Evolutionary conservation across 2,113 vertebrate genomes (phyloP).

Genomic region (Riparia riparia): DNA sequence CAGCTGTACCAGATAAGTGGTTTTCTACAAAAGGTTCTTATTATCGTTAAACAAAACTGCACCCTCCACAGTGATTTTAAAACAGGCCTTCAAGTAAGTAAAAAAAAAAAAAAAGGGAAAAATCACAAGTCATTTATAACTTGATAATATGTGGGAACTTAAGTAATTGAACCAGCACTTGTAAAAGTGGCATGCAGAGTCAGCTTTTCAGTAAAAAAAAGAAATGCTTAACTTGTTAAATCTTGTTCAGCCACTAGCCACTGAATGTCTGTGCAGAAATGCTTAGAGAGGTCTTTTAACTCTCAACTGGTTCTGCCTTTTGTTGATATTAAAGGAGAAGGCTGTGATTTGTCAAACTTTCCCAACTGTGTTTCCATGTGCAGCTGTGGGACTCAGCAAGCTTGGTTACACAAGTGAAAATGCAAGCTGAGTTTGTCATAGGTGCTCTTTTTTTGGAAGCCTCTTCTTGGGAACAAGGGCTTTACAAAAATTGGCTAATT

Average conservation of each 20-base stretch:
- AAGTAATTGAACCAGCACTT: neutral
- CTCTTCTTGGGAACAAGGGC: neutral
- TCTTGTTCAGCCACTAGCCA: conserved; percentile 17
- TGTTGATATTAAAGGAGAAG: neutral
- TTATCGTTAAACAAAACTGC: neutral
- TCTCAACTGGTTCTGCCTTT: neutral
- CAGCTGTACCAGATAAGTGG: neutral
- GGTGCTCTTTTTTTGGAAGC: neutral
- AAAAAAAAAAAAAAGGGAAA: neutral
- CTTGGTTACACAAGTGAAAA: neutral
- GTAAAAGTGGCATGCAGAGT: neutral
- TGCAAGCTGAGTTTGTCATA: neutral
- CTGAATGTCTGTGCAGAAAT: neutral
- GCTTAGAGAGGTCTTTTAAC: conserved; percentile 29
- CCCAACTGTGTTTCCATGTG: neutral
- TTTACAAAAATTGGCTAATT: neutral
- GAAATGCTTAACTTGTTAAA: conserved; percentile 59
- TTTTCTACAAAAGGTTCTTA: neutral
- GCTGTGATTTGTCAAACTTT: neutral
- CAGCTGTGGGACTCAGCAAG: neutral
- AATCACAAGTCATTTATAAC: neutral
- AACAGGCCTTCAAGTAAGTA: neutral
- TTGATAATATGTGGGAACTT: neutral
- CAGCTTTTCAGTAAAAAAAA: conserved; percentile 48
- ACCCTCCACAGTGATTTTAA: neutral